phyloP scores from a whole-genome alignment of 92 coral and sea anemone species.

The Siderastrea radians region DNA sequence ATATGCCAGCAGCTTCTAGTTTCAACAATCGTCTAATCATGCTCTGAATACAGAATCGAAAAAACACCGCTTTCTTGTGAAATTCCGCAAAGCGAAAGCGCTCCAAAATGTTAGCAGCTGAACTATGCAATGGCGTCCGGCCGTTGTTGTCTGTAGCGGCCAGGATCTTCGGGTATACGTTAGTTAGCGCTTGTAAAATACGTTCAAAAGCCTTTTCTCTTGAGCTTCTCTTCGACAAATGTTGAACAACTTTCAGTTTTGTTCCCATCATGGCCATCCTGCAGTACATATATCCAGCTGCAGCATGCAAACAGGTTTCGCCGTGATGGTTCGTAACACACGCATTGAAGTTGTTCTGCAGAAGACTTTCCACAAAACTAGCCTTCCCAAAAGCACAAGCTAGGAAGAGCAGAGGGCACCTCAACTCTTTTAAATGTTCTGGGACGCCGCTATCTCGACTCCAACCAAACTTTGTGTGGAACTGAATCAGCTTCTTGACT shows the following conservation, averaged over 20 bases:
- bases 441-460: slow-evolving; percentile 8
- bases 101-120: not conserved
- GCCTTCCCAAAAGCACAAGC: slow-evolving; percentile 29
- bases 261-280: too few species aligned
- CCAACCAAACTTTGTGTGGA: slow-evolving; percentile 17
- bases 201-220: slow-evolving; percentile 7
- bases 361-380: slow-evolving; percentile 3
- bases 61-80: not conserved
- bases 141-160: slow-evolving; percentile 1
- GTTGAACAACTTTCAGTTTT: not conserved
- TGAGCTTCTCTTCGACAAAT: not conserved
- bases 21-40: slow-evolving; percentile 5
- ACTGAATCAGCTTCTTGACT: too few species aligned
- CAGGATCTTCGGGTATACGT: slow-evolving; percentile 4
- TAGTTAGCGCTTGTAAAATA: not conserved
- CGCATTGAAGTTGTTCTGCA: slow-evolving; percentile 5
- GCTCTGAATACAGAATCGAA: not conserved
- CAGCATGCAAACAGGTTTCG: slow-evolving; percentile 29
- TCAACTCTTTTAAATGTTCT: slow-evolving; percentile 8
- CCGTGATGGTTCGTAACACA: slow-evolving; percentile 15
- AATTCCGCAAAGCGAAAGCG: not conserved
- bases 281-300: not conserved
- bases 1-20: slow-evolving; percentile 1
- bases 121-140: not conserved
- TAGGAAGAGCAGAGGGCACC: slow-evolving; percentile 21